A percentile compares a stretch with the other conserved stretches of the same genome.
phyloP scores from a whole-genome alignment of 2,888 invertebrate genomes.

The Gandaritis pyraliata region DNA sequence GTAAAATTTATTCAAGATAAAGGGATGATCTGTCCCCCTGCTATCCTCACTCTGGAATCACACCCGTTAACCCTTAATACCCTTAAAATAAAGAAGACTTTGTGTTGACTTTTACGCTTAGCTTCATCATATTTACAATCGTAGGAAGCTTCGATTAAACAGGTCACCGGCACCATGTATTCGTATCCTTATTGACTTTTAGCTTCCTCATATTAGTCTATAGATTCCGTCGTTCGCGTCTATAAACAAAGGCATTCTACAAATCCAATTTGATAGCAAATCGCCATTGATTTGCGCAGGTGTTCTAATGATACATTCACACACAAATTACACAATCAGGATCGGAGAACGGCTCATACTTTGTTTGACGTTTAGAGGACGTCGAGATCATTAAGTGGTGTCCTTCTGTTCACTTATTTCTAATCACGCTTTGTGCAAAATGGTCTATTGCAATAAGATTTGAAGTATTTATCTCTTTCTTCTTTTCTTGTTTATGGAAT shows the following conservation, averaged over 20 bases:
- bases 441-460: background rate
- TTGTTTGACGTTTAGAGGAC: slow-evolving; percentile 16
- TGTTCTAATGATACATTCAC: slow-evolving; percentile 19
- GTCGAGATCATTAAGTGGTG: slow-evolving; percentile 5
- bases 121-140: slow-evolving; percentile 55
- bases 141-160: slow-evolving; percentile 83
- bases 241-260: too few relatives aligned
- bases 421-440: background rate
- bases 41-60: too few relatives aligned
- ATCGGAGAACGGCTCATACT: slow-evolving; percentile 20
- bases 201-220: too few relatives aligned
- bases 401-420: slow-evolving; percentile 14
- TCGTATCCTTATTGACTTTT: background rate
- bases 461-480: too few relatives aligned
- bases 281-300: slow-evolving; percentile 23
- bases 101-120: too few relatives aligned
- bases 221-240: too few relatives aligned
- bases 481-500: too few relatives aligned
- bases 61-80: too few relatives aligned
- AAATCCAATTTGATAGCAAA: slow-evolving; percentile 18
- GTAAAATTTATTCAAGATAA: too few relatives aligned
- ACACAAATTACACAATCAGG: slow-evolving; percentile 4
- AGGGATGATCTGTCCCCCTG: too few relatives aligned
- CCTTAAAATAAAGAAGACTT: too few relatives aligned
- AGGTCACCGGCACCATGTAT: slow-evolving; percentile 59